Conservation (phyloP, 2,797 vertebrate genomes). For the Schizothorax lantsangensis region DNA sequence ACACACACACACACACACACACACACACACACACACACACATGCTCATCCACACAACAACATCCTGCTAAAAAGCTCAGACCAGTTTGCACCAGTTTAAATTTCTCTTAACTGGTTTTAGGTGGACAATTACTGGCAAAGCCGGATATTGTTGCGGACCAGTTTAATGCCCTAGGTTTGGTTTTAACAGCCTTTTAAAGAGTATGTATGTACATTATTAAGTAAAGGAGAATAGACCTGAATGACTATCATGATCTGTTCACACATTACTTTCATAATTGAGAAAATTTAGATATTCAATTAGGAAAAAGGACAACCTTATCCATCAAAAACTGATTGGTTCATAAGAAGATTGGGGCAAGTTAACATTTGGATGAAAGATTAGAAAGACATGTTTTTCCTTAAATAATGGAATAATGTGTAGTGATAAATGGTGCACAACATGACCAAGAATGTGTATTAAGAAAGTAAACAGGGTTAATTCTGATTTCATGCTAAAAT, state of each 20-base stretch:
- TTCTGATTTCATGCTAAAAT: background rate
- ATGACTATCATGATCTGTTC: background rate
- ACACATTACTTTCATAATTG: no score
- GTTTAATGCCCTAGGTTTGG: background rate
- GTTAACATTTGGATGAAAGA: background rate
- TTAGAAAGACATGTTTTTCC: background rate
- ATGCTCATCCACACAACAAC: background rate
- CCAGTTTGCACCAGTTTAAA: constrained; percentile 1
- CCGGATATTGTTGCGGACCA: constrained; percentile 4
- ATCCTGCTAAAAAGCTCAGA: constrained; percentile 9
- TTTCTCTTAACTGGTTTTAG: background rate
- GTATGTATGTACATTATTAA: background rate
- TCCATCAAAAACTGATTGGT: background rate
- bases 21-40: constrained; percentile 7
- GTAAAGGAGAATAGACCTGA: background rate
- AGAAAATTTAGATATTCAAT: no score
- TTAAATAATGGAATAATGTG: background rate
- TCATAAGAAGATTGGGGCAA: background rate
- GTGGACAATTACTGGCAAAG: background rate
- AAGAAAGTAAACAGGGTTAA: background rate
- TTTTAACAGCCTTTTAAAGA: background rate
- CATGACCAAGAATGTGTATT: background rate
- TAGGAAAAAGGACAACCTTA: no score
- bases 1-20: background rate
- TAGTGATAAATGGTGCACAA: background rate